Evolutionary conservation across 2,888 invertebrate genomes (phyloP), one percentile per base, ranked within the genome.

Genomic region (Coenonympha glycerion): DNA sequence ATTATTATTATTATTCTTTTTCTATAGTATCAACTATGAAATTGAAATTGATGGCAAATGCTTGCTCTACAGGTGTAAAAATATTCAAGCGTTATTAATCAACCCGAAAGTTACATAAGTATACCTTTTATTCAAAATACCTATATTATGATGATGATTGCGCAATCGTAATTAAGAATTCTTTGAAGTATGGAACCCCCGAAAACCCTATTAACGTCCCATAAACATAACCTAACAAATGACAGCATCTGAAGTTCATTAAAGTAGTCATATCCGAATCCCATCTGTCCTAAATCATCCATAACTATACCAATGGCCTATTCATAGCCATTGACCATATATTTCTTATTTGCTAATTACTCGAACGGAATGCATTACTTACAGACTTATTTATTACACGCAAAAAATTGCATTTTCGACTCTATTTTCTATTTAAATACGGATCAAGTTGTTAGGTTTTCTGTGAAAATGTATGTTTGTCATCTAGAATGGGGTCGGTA

Each of bases 261-360:
- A 22, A 39, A 36, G 22, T 33, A 9, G 15, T 3, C 24, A 22
- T 39, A 39, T 39, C 24, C 22, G 21, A 39, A 39, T 15, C 15
- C 24, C 24, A 24, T 39, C 39, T n/a, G 39, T 9, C 8, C 24
- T 22, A 39, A 39, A 24, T 39, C 24, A 39, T 9, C 39, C 36
- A 36, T 19, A 8, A 39, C 39, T 19, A 39, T 9, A 39, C 13
- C 22, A 24, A 39, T 39, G 24, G 15, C 39, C 39, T 24, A 15
- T 39, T 24, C 39, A 39, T 39, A 39, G 15, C 39, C 28, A 28
- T 19, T 28, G 28, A 41, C 18, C 41, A n/a, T n/a, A 49, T 51
- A 50, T 44, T 47, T 47, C 41, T 46, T 48, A 51, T 54, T 49
- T 42, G 49, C 49, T 55, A 52, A 55, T 55, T 49, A 49, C 41